Percentiles rank a stretch among this genome's conserved stretches.
phyloP scores from a whole-genome alignment of 2,888 invertebrate genomes.

The Acleris holmiana region DNA sequence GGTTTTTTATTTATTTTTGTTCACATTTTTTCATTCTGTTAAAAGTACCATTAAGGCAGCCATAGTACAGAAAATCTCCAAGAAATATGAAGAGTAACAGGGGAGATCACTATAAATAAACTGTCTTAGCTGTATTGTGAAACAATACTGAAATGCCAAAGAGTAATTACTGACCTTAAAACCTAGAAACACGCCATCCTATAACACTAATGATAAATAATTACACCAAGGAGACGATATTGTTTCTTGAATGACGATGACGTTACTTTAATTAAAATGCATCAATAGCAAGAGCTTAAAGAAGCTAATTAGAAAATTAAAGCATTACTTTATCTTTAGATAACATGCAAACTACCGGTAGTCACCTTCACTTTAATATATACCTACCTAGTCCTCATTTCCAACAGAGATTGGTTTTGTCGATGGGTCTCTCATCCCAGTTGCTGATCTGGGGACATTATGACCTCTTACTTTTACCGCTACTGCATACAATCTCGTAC shows the following conservation, averaged over 20 bases:
- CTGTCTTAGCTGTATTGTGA: background rate
- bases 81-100: constrained; percentile 15
- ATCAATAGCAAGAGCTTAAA: too few relatives aligned
- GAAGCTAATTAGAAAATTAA: background rate
- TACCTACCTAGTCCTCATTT: too few relatives aligned
- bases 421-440: too few relatives aligned
- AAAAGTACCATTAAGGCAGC: constrained; percentile 26
- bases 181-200: constrained; percentile 17
- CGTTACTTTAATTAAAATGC: background rate
- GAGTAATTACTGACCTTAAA: constrained; percentile 7
- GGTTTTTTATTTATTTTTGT: too few relatives aligned
- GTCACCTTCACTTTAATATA: too few relatives aligned
- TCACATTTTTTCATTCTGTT: background rate
- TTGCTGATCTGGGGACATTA: too few relatives aligned
- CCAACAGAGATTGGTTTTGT: too few relatives aligned
- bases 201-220: constrained; percentile 15
- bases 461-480: too few relatives aligned
- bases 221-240: constrained; percentile 22
- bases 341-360: background rate
- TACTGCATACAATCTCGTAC: too few relatives aligned
- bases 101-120: constrained; percentile 33
- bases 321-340: background rate
- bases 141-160: constrained; percentile 5
- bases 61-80: constrained; percentile 23
- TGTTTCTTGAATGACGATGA: background rate